Conservation (phyloP, 1,140 invertebrate species). For the Cyclargus thomasi region DNA sequence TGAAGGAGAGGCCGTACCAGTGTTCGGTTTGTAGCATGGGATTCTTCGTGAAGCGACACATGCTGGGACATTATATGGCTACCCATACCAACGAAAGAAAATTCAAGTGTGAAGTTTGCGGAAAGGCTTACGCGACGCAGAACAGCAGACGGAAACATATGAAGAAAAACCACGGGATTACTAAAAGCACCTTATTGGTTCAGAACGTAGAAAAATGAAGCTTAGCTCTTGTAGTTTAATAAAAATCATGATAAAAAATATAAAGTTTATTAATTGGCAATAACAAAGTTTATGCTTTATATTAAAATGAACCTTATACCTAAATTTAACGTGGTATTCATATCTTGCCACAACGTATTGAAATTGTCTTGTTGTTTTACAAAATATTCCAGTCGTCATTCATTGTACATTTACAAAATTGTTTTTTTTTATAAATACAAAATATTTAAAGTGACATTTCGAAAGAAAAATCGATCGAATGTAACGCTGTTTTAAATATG, state of each 20-base stretch:
- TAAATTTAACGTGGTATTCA: too few relatives aligned
- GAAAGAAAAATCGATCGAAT: not conserved
- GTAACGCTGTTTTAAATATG: not conserved
- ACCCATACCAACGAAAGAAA: slow-evolving; percentile 65
- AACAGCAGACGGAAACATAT: slow-evolving; percentile 61
- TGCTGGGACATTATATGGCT: slow-evolving; percentile 59
- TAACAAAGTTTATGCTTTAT: not conserved
- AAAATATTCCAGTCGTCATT: too few relatives aligned
- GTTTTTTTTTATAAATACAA: too few relatives aligned
- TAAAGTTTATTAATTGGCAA: not conserved
- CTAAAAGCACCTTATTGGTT: slow-evolving; percentile 33
- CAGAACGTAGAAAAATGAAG: slow-evolving; percentile 24
- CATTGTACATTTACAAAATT: too few relatives aligned
- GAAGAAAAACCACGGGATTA: slow-evolving; percentile 63
- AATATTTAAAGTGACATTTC: too few relatives aligned
- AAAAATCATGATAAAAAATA: not conserved
- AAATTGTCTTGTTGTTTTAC: too few relatives aligned
- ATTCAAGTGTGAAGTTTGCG: slow-evolving; percentile 60
- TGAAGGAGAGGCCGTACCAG: slow-evolving; percentile 60
- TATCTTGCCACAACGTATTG: too few relatives aligned
- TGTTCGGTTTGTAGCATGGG: slow-evolving; percentile 64
- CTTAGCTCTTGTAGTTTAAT: slow-evolving; percentile 13
- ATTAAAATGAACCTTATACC: too few relatives aligned
- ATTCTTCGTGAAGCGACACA: slow-evolving; percentile 62
- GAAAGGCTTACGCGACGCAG: slow-evolving; percentile 60